Evolutionary conservation across 2,888 invertebrate species (phyloP).

Genomic region (Orthosia cruda): DNA sequence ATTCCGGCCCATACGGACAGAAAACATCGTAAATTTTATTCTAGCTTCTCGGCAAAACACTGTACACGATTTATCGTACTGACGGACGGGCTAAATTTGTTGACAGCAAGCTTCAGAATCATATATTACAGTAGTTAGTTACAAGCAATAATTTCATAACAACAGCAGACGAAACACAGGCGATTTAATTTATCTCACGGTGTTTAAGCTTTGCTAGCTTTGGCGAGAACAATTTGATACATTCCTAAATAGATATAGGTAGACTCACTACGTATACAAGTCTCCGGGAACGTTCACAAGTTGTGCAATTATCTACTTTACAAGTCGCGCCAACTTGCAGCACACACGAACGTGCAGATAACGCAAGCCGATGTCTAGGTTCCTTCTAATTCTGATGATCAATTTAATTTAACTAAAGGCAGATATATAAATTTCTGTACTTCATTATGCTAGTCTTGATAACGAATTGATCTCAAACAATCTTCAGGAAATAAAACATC

Average conservation of each 20-base stretch:
- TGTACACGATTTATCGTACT: conserved; percentile 8
- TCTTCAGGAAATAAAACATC: conserved; percentile 8
- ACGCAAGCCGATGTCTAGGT: conserved; percentile 25
- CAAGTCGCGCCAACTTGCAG: conserved; percentile 55
- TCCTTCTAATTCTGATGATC: conserved; percentile 30
- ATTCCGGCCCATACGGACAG: conserved; percentile 7
- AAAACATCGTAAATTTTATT: conserved; percentile 36
- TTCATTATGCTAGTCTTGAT: conserved; percentile 11
- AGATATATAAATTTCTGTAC: not conserved
- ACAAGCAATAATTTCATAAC: conserved; percentile 36
- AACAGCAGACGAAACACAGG: conserved; percentile 38
- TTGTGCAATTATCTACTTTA: conserved; percentile 69
- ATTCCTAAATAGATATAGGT: conserved; percentile 57
- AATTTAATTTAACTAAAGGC: conserved; percentile 27
- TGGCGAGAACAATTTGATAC: conserved; percentile 55
- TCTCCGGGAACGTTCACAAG: conserved; percentile 58
- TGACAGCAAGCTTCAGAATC: conserved; percentile 1
- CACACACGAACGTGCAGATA: conserved; percentile 33
- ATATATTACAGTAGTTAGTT: conserved; percentile 7
- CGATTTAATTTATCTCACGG: conserved; percentile 49
- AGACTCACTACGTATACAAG: conserved; percentile 52
- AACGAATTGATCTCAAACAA: conserved; percentile 13
- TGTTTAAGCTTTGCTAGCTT: conserved; percentile 40
- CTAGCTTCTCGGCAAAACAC: conserved; percentile 20
- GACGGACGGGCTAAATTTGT: not conserved